A percentile compares a stretch with the other conserved stretches of the same genome.
Conservation (phyloP, 2,797 vertebrate species). For the Paramormyrops hopkinsi region DNA sequence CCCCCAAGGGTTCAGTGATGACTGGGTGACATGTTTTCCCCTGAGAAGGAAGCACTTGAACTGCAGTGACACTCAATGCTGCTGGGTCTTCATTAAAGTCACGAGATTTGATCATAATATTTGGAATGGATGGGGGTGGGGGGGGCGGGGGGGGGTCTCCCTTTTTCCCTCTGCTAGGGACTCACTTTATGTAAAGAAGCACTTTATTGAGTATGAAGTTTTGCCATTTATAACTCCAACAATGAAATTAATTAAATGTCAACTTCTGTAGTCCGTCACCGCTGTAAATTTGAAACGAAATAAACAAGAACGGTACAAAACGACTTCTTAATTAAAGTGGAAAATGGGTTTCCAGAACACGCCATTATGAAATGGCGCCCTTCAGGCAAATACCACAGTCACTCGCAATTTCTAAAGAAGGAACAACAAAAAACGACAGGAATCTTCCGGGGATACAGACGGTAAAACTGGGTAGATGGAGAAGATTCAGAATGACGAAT, state of each 20-base stretch:
- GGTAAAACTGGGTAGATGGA: not conserved
- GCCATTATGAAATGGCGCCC: constrained; percentile 8
- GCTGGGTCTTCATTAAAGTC: not conserved
- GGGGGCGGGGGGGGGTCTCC: not conserved
- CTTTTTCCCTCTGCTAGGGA: not conserved
- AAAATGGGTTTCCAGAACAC: not conserved
- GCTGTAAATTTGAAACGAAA: constrained; percentile 35
- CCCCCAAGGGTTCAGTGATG: not conserved
- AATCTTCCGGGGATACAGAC: not conserved
- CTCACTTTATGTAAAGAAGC: not conserved
- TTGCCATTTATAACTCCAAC: constrained; percentile 15
- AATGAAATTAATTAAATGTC: constrained; percentile 27
- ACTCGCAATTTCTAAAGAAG: constrained; percentile 5
- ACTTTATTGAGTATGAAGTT: constrained; percentile 6
- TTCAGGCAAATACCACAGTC: constrained; percentile 9
- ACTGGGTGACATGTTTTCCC: not conserved
- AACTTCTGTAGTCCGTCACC: constrained; percentile 30
- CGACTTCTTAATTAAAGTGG: constrained; percentile 36
- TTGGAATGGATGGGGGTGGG: not conserved
- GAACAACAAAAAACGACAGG: not conserved
- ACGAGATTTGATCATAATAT: not conserved
- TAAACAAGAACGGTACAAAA: constrained; percentile 28
- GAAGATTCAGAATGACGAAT: constrained; percentile 24
- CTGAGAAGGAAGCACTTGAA: not conserved
- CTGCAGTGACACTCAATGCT: not conserved